phyloP scores from a whole-genome alignment of 2,888 invertebrate genomes.

The Caenorhabditis uteleia region DNA sequence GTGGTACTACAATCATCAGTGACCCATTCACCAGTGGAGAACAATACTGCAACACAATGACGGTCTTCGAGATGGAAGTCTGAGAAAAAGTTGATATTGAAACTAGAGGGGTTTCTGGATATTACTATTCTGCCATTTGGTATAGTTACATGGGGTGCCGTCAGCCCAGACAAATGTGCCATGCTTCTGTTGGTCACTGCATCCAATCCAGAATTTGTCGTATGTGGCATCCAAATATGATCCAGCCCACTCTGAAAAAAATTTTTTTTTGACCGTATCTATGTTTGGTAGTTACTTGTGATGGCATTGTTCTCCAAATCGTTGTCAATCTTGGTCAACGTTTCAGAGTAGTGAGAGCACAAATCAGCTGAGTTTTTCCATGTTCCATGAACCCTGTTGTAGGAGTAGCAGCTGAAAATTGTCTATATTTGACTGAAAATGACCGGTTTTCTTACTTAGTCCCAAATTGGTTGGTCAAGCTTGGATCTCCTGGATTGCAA shows the following conservation, averaged over 20 bases:
- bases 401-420: constrained; percentile 22
- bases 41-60: constrained; percentile 13
- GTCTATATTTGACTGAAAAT: background rate
- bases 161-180: constrained; percentile 19
- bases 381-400: constrained; percentile 16
- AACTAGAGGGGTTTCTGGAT: constrained; percentile 1
- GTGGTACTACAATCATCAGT: constrained; percentile 6
- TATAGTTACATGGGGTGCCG: constrained; percentile 9
- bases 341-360: constrained; percentile 12
- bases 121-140: constrained; percentile 8
- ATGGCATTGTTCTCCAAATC: constrained; percentile 24
- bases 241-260: constrained; percentile 16
- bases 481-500: no score
- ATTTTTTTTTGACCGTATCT: background rate
- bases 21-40: constrained; percentile 25
- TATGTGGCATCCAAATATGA: constrained; percentile 24
- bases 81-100: background rate
- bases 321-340: constrained; percentile 13
- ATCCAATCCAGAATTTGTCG: constrained; percentile 30
- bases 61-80: constrained; percentile 12
- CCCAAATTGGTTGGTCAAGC: no score
- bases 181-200: constrained; percentile 6
- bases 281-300: constrained; percentile 19
- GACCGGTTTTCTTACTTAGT: constrained; percentile 3
- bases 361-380: constrained; percentile 5